Percentiles rank a stretch among this genome's conserved stretches.
Evolutionary conservation across 2,888 invertebrate genomes (phyloP).

Genomic region (Subacronicta megacephala): DNA sequence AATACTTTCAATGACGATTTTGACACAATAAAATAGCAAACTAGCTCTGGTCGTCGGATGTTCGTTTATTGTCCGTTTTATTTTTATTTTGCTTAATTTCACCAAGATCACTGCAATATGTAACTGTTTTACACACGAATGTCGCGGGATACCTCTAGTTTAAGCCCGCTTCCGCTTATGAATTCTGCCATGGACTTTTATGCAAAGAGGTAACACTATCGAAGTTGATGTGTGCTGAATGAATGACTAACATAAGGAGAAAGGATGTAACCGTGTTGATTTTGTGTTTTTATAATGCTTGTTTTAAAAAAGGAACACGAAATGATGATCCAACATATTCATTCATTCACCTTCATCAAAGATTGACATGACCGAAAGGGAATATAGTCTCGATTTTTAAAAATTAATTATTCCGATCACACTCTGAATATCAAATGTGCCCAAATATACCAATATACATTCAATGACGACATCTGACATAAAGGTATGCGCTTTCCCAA

Average conservation of each 20-base stretch:
- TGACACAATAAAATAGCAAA: too few relatives aligned
- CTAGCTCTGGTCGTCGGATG: too few relatives aligned
- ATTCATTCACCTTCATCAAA: conserved; percentile 1
- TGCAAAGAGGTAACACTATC: conserved; percentile 43
- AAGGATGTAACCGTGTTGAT: conserved; percentile 33
- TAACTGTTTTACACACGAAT: too few relatives aligned
- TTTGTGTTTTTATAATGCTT: conserved; percentile 3
- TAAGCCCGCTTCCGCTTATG: conserved; percentile 12
- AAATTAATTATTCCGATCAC: conserved; percentile 47
- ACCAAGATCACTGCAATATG: too few relatives aligned
- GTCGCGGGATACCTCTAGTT: not conserved
- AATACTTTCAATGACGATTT: too few relatives aligned
- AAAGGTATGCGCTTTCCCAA: conserved; percentile 69
- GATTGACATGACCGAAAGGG: not conserved
- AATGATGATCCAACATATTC: not conserved
- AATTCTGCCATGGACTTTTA: conserved; percentile 10
- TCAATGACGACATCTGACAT: conserved; percentile 53
- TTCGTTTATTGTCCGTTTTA: too few relatives aligned
- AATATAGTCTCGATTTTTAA: conserved; percentile 17
- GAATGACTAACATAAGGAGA: conserved; percentile 59
- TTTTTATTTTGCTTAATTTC: too few relatives aligned
- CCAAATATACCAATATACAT: conserved; percentile 37
- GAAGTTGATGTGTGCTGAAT: conserved; percentile 56
- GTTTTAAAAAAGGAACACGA: not conserved
- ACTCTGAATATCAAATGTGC: conserved; percentile 18